Evolutionary conservation across 1,140 invertebrate species (phyloP), one percentile per base, ranked within the genome.

Genomic region (Acyrthosiphon pisum): DNA sequence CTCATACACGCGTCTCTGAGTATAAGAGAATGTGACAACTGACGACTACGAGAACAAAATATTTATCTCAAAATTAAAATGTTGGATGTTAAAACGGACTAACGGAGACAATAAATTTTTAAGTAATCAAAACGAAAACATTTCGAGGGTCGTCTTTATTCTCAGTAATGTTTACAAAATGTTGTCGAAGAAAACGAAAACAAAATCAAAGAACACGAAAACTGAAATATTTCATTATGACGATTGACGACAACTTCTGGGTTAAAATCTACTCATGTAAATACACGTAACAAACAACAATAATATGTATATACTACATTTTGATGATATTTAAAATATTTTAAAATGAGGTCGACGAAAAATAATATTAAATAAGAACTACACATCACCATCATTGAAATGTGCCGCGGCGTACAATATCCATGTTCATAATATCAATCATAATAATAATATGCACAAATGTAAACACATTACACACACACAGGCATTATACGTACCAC

Each of bases 351-450:
- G 83, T 41, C 83, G 23, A 14, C 83, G 9, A 37, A 83, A 84
- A 84, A 84, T 11, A 84, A 84, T 26, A 76, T 76, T 76, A 76
- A 76, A 76, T 76, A 76, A 76, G 14, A 76, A n/a, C 60, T n/a
- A n/a, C 60, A 68, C 14, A 35, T 76, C 60, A 56, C 2, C 50
- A 60, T 68, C 60, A 53, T 50, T 20, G 60, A 76, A 76, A 76
- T 76, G 60, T 76, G 60, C 14, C 30, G 23, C 60, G n/a, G 8
- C 60, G n/a, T n/a, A 76, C 60, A 76, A n/a, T n/a, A 76, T 18
- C n/a, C 60, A 6, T n/a, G 30, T 76, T 76, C 30, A 76, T 30
- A 60, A 68, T 68, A 68, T 68, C 60, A 68, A 68, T 68, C 60
- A n/a, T 76, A n/a, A 76, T 76, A n/a, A n/a, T 56, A 14, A n/a